Evolutionary conservation across 1,140 invertebrate genomes (phyloP), one percentile per base, ranked within the genome.

Genomic region (Acromyrmex charruanus): DNA sequence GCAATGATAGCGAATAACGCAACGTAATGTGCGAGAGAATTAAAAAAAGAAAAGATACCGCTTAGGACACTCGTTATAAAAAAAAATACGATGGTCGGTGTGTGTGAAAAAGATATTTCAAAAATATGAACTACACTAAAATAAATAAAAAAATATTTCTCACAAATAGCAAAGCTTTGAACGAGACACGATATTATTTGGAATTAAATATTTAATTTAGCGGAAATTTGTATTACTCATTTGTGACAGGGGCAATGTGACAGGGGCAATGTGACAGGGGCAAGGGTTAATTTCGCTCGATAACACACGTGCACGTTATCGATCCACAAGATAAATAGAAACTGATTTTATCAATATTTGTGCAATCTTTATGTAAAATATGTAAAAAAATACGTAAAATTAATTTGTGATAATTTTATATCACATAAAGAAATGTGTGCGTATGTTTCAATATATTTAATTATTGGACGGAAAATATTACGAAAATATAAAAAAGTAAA

Each of bases 301-400:
- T 59, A 72, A 25, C 49, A 7, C 77, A 82, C 79, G 5, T 82
- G 66, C 21, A 58, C 3, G 21, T 82, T 82, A 72, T 81, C 79
- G 6, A 81, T 58, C 2, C 10, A 53, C 7, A 10, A 69, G 79
- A 82, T 82, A 68, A 68, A 3, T 77, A n/a, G 9, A 59, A 59
- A 72, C 5, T 35, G 49, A 39, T 80, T 69, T 69, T 14, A 25
- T 69, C 28, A 35, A 25, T 12, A 53, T 44, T 53, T 21, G 9
- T 44, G 39, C n/a, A 39, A 80, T 51, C 16, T 66, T 79, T 53
- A 55, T 39, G 0, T 0, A 68, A 53, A 44, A 68, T 44, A 66
- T 77, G 39, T 51, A 49, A 51, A 51, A 51, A 51, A 16, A 51
- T 51, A 16, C 63, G 51, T 25, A 25, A 77, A 31, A 77, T 44